Evolutionary conservation across 1,140 invertebrate species (phyloP).

Genomic region (Microplitis demolitor): DNA sequence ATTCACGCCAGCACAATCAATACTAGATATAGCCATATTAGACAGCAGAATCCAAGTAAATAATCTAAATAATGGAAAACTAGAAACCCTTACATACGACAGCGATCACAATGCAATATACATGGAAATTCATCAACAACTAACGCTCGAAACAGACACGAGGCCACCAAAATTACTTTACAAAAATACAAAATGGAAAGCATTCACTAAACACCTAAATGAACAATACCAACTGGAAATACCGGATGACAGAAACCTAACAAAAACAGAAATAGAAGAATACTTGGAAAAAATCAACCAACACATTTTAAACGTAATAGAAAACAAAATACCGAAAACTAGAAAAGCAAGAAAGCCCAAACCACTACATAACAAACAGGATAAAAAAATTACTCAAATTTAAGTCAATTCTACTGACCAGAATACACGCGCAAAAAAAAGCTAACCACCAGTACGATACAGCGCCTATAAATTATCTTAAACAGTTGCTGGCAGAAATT

Average conservation of each 20-base stretch:
- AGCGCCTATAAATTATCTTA: too few species aligned
- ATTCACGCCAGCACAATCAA: too few species aligned
- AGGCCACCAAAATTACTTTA: too few species aligned
- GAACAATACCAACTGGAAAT: background rate
- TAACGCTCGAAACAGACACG: too few species aligned
- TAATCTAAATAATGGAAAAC: too few species aligned
- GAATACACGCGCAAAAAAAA: background rate
- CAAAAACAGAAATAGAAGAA: slow-evolving; percentile 26
- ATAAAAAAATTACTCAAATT: slow-evolving; percentile 19
- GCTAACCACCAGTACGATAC: background rate
- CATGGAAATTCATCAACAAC: too few species aligned
- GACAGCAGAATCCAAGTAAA: too few species aligned
- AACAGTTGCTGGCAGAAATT: too few species aligned
- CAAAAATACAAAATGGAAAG: too few species aligned
- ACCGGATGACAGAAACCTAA: slow-evolving; percentile 26
- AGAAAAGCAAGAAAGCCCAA: background rate
- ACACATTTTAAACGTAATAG: slow-evolving; percentile 11
- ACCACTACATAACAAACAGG: slow-evolving; percentile 10
- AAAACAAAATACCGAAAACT: slow-evolving; percentile 16
- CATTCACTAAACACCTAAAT: background rate
- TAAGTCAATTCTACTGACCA: slow-evolving; percentile 16
- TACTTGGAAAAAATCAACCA: background rate
- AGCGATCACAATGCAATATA: too few species aligned
- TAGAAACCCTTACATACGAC: too few species aligned
- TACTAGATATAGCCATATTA: too few species aligned